Evolutionary conservation across 2,113 vertebrate species (phyloP).

Genomic region (Misgurnus anguillicaudatus): DNA sequence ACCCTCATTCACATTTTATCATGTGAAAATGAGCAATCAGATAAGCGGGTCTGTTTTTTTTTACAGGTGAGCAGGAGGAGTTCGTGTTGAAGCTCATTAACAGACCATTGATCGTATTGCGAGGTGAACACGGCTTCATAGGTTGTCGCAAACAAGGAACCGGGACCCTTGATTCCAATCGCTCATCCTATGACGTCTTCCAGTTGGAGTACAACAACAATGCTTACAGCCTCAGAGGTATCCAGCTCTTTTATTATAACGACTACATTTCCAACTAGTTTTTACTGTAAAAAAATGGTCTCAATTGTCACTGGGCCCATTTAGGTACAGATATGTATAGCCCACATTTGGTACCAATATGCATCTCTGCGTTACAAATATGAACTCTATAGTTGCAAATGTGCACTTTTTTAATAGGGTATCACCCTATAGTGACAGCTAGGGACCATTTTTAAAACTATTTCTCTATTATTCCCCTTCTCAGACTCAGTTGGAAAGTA

Average conservation of each 20-base stretch:
- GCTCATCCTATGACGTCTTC: conserved; percentile 92
- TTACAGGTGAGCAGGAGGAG: conserved; percentile 84
- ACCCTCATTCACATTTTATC: too few species aligned
- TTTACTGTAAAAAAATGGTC: too few species aligned
- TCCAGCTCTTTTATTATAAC: background rate
- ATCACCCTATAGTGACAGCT: too few species aligned
- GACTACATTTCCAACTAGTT: background rate
- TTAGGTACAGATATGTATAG: too few species aligned
- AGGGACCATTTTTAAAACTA: too few species aligned
- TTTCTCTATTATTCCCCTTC: background rate
- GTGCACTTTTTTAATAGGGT: too few species aligned
- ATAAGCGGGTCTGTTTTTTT: background rate
- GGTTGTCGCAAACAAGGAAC: conserved; percentile 89
- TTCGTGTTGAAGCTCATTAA: conserved; percentile 98
- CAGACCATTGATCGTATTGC: conserved; percentile 92
- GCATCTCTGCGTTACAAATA: too few species aligned
- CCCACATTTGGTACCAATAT: too few species aligned
- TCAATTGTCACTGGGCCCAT: too few species aligned
- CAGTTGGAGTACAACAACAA: conserved; percentile 89
- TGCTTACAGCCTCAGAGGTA: conserved; percentile 91
- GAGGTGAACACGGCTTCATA: conserved; percentile 95
- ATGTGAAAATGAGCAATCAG: too few species aligned
- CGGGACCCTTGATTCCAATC: conserved; percentile 90
- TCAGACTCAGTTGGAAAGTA: conserved; percentile 91
- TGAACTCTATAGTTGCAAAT: too few species aligned